These are phyloP conservation scores for Agrochola litura DNA, from an alignment of 2,888 invertebrate genomes.

Conservation along the genomic window DNA sequence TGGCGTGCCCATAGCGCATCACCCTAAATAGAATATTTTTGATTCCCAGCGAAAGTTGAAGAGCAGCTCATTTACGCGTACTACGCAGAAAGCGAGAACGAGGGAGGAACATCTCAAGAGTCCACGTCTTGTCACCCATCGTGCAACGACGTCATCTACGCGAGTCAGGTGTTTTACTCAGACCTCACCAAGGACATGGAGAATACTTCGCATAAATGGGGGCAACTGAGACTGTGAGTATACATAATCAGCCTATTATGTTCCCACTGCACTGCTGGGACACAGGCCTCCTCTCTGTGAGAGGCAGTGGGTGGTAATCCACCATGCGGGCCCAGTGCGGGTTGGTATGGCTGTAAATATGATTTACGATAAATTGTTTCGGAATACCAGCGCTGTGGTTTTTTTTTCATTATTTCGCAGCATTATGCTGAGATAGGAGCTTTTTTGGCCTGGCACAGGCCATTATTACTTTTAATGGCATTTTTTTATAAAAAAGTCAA, in stretches of 20 bases:
- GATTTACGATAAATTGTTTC: not conserved
- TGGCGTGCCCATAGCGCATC: too few relatives aligned
- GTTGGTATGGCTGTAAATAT: not conserved
- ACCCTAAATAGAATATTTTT: not conserved
- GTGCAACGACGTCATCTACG: conserved; percentile 86
- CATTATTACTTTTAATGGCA: too few relatives aligned
- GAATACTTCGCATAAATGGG: conserved; percentile 71
- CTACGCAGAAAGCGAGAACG: conserved; percentile 83
- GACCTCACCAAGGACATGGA: conserved; percentile 78
- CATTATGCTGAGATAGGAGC: too few relatives aligned
- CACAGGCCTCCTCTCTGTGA: too few relatives aligned
- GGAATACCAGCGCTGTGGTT: too few relatives aligned
- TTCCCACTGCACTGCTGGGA: too few relatives aligned
- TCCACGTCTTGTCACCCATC: conserved; percentile 83
- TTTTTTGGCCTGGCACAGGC: too few relatives aligned
- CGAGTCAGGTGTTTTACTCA: conserved; percentile 86
- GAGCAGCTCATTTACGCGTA: conserved; percentile 83
- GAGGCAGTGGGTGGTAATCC: too few relatives aligned
- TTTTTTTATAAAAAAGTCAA: too few relatives aligned
- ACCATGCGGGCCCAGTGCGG: too few relatives aligned
- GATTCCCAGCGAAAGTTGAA: conserved; percentile 78
- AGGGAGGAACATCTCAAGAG: conserved; percentile 69
- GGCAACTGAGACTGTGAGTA: conserved; percentile 72
- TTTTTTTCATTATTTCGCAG: too few relatives aligned
- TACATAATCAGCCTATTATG: too few relatives aligned